phyloP scores from a whole-genome alignment of 2,113 vertebrate genomes.

The Tragelaphus strepsiceros region DNA sequence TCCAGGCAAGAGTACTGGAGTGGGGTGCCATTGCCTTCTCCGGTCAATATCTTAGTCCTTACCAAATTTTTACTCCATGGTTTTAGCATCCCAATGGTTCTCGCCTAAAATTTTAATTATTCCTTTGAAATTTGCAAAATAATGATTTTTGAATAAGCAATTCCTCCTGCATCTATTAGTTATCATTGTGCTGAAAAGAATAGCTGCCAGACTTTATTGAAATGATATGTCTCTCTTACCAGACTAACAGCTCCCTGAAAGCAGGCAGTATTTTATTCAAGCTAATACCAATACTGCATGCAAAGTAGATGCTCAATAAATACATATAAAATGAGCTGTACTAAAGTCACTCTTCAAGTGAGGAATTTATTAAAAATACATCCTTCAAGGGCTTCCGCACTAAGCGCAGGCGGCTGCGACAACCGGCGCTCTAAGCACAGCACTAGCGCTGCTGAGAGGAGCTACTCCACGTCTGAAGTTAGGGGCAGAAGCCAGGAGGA shows the following conservation, averaged over 20 bases:
- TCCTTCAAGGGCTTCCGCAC: not conserved
- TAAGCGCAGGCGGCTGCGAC: no score
- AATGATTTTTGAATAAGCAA: not conserved
- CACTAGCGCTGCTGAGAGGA: no score
- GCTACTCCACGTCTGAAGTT: no score
- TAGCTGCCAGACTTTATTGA: not conserved
- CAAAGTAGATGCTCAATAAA: not conserved
- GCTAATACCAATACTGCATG: not conserved
- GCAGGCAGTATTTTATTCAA: not conserved
- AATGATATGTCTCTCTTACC: not conserved
- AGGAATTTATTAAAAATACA: not conserved
- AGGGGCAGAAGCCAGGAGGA: no score
- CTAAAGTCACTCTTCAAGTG: not conserved
- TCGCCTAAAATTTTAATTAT: not conserved
- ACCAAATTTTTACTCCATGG: not conserved
- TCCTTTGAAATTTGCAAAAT: conserved; percentile 24
- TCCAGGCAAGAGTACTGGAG: no score
- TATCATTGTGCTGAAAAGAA: not conserved
- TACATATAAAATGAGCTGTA: not conserved
- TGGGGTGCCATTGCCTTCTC: no score
- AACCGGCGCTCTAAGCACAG: no score
- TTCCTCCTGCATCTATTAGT: not conserved
- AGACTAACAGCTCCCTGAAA: not conserved
- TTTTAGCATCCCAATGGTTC: conserved; percentile 17
- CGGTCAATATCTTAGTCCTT: not conserved